These are phyloP conservation scores for Melanotaenia maccullochi DNA, from an alignment of 2,797 vertebrate species.

Conservation along the genomic window DNA sequence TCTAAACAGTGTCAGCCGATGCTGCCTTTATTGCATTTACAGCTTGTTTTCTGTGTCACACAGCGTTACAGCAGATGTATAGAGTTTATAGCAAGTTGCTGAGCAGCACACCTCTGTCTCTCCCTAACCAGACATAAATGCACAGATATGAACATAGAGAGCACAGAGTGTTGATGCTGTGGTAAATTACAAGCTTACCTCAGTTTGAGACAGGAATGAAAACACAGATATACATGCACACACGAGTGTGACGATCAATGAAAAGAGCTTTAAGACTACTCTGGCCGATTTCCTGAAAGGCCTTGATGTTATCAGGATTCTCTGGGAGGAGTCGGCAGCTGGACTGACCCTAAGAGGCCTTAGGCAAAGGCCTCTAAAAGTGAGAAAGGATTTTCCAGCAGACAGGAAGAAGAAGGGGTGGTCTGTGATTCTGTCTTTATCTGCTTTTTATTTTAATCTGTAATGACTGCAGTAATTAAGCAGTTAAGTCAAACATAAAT, in stretches of 20 bases:
- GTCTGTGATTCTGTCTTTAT: conserved; percentile 57
- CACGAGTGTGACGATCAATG: conserved; percentile 41
- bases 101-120: conserved; percentile 27
- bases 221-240: conserved; percentile 20
- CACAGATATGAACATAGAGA: conserved; percentile 10
- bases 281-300: conserved; percentile 43
- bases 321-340: conserved; percentile 12
- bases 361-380: conserved; percentile 3
- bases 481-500: conserved; percentile 65
- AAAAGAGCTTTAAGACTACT: conserved; percentile 38
- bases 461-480: conserved; percentile 63
- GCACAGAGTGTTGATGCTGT: conserved; percentile 24
- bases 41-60: conserved; percentile 15
- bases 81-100: conserved; percentile 14
- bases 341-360: background rate
- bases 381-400: conserved; percentile 29
- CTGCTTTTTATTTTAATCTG: conserved; percentile 49
- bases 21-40: conserved; percentile 41
- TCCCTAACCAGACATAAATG: conserved; percentile 18
- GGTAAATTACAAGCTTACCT: conserved; percentile 42
- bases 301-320: conserved; percentile 52
- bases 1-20: conserved; percentile 55
- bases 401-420: conserved; percentile 42
- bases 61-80: conserved; percentile 2
- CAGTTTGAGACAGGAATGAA: conserved; percentile 24